Conservation (phyloP, 2,797 vertebrate genomes). For the Hyperoplus lanceolatus region DNA sequence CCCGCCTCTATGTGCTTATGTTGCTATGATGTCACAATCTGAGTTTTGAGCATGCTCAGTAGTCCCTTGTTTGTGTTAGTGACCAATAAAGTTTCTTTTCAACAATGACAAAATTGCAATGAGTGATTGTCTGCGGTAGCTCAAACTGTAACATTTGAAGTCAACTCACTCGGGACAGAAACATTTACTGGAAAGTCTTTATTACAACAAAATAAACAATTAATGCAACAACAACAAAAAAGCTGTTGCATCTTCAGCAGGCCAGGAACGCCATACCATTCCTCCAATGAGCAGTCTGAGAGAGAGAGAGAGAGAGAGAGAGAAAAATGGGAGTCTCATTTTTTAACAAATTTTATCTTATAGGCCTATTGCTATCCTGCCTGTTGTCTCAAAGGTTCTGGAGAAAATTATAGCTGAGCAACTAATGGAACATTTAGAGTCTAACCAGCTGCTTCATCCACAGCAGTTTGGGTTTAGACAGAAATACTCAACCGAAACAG, state of each 20-base stretch:
- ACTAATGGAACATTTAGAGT: too few relatives aligned
- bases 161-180: not conserved
- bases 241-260: conserved; percentile 85
- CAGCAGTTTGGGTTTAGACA: too few relatives aligned
- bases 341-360: not conserved
- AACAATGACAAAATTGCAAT: not conserved
- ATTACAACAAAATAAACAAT: conserved; percentile 13
- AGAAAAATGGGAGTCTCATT: not conserved
- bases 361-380: too few relatives aligned
- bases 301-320: conserved; percentile 72
- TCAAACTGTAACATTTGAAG: not conserved
- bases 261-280: conserved; percentile 93
- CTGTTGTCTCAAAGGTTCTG: too few relatives aligned
- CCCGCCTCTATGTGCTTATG: conserved; percentile 43
- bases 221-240: not conserved
- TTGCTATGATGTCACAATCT: conserved; percentile 43
- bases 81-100: conserved; percentile 80
- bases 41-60: conserved; percentile 65
- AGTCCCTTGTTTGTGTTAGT: conserved; percentile 63
- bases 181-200: conserved; percentile 29
- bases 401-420: too few relatives aligned
- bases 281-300: conserved; percentile 92
- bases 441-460: too few relatives aligned
- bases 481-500: too few relatives aligned
- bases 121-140: not conserved